These are phyloP conservation scores for Oophaga pumilio DNA, from an alignment of 2,113 vertebrate species.

Conservation along the genomic window DNA sequence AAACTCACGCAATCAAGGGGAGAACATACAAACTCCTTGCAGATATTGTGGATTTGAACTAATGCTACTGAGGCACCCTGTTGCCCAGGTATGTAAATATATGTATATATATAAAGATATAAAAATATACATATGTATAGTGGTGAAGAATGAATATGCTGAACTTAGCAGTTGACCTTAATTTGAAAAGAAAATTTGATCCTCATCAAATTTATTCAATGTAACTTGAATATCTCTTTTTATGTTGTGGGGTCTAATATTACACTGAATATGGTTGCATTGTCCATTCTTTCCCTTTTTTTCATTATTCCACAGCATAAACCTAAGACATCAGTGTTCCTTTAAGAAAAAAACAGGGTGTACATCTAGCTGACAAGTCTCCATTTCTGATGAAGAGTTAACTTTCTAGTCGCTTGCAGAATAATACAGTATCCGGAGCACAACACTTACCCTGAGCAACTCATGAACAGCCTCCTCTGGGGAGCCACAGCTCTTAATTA, in stretches of 20 bases:
- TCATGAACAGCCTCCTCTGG: conserved; percentile 55
- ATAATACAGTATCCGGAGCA: conserved; percentile 57
- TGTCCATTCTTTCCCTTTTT: neutral
- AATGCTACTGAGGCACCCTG: too few species aligned
- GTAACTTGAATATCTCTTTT: too few species aligned
- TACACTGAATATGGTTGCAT: neutral
- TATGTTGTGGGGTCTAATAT: neutral
- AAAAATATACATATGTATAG: too few species aligned
- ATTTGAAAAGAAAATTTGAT: too few species aligned
- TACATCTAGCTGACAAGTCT: neutral
- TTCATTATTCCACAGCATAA: neutral
- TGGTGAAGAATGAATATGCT: too few species aligned
- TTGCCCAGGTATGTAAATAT: too few species aligned
- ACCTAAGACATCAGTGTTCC: neutral
- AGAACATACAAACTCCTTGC: too few species aligned
- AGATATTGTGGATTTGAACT: too few species aligned
- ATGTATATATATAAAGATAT: too few species aligned
- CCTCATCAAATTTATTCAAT: too few species aligned
- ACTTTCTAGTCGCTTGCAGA: conserved; percentile 23
- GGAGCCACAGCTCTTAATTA: conserved; percentile 59
- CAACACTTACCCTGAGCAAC: conserved; percentile 48
- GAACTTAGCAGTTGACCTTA: too few species aligned
- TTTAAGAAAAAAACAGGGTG: neutral
- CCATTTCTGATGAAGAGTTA: conserved; percentile 39
- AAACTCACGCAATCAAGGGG: too few species aligned